Percentiles rank a stretch among this genome's conserved stretches.
phyloP scores from a whole-genome alignment of 2,888 invertebrate species.

The Nomada hirtipes region DNA sequence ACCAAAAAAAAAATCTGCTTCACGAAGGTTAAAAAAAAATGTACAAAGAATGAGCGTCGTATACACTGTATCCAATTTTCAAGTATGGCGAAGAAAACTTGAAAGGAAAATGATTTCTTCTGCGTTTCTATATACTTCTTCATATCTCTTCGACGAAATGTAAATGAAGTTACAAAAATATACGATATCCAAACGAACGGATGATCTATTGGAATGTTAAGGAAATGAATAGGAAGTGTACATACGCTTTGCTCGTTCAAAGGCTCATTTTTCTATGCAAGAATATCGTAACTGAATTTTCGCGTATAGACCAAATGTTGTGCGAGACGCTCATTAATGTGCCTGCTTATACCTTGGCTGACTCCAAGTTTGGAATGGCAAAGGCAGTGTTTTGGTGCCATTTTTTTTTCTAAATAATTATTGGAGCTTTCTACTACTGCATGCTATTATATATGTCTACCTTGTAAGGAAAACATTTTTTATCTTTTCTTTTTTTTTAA shows the following conservation, averaged over 20 bases:
- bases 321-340: slow-evolving; percentile 80
- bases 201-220: slow-evolving; percentile 17
- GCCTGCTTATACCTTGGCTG: slow-evolving; percentile 87
- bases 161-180: slow-evolving; percentile 1
- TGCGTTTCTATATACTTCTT: slow-evolving; percentile 15
- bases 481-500: slow-evolving; percentile 51
- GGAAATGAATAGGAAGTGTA: slow-evolving; percentile 46
- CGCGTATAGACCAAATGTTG: slow-evolving; percentile 40
- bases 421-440: slow-evolving; percentile 64
- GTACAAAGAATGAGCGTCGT: slow-evolving; percentile 47
- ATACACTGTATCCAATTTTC: slow-evolving; percentile 32
- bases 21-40: slow-evolving; percentile 25
- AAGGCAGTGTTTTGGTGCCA: slow-evolving; percentile 89
- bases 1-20: slow-evolving; percentile 44
- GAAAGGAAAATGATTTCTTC: slow-evolving; percentile 18
- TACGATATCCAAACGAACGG: background rate
- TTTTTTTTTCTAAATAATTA: slow-evolving; percentile 71
- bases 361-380: slow-evolving; percentile 90
- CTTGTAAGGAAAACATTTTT: slow-evolving; percentile 22
- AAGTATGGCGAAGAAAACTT: slow-evolving; percentile 1
- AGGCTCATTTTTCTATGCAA: slow-evolving; percentile 74
- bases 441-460: slow-evolving; percentile 52
- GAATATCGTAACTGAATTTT: slow-evolving; percentile 31
- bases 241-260: slow-evolving; percentile 77
- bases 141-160: slow-evolving; percentile 7